A percentile compares a stretch with the other conserved stretches of the same genome.
These are phyloP conservation scores for Drosophila carrolli DNA, from an alignment of 1,140 invertebrate genomes.

Conservation along the genomic window DNA sequence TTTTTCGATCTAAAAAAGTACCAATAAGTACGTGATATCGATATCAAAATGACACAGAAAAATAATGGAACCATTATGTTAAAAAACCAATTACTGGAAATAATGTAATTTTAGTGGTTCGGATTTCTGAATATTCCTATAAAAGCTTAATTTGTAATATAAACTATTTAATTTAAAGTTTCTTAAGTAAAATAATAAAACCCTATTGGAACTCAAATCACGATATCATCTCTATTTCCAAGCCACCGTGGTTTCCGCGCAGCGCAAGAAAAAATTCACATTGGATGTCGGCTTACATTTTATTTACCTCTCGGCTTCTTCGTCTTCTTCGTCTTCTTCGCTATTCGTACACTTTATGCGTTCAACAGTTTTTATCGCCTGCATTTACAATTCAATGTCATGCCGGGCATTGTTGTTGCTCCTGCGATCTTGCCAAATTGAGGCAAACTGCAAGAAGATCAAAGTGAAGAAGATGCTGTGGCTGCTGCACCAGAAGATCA, in stretches of 20 bases:
- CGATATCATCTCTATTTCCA: slow-evolving; percentile 17
- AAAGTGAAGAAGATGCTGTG: slow-evolving; percentile 11
- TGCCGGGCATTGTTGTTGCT: slow-evolving; percentile 34
- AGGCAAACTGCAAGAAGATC: background rate
- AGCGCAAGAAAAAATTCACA: slow-evolving; percentile 48
- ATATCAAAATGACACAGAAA: too few species aligned
- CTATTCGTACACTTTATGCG: slow-evolving; percentile 36
- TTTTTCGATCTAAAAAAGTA: too few species aligned
- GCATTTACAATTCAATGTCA: slow-evolving; percentile 78
- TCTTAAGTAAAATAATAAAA: too few species aligned
- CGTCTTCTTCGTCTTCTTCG: slow-evolving; percentile 19
- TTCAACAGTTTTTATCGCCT: slow-evolving; percentile 54
- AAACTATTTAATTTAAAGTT: too few species aligned
- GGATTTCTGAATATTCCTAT: too few species aligned
- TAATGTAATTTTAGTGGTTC: too few species aligned
- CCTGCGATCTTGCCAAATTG: slow-evolving; percentile 44
- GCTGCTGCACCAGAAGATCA: slow-evolving; percentile 32
- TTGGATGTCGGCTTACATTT: slow-evolving; percentile 56
- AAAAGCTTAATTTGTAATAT: too few species aligned
- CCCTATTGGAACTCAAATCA: background rate
- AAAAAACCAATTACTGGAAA: too few species aligned
- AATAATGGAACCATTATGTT: too few species aligned
- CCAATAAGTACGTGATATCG: too few species aligned
- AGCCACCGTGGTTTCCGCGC: slow-evolving; percentile 12
- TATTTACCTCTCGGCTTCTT: slow-evolving; percentile 44